Evolutionary conservation across 2,113 vertebrate species (phyloP), one percentile per base, ranked within the genome.

Genomic region (Urocynchramus pylzowi): DNA sequence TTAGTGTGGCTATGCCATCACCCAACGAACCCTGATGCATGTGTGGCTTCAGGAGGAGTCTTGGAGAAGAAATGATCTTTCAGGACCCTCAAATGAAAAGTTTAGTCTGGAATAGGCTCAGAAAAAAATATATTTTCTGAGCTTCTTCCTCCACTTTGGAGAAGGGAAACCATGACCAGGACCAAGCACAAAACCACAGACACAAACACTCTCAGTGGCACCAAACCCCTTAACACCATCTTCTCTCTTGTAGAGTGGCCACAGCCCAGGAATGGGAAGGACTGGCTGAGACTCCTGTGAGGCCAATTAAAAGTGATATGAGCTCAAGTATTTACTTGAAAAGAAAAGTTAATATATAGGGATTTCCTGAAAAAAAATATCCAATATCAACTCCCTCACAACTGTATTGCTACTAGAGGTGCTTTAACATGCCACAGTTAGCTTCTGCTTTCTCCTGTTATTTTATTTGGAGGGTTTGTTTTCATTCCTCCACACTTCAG

Each of bases 11-110:
- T 89, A 4, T 79, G 28, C 30, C 52, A 83, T 21, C 31, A 76
- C n/a, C 5, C 13, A 8, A 5, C 0, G 0, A 82, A 33, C 44
- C 20, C 50, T 24, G 26, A 17, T n/a, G 9, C 16, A 68, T 0
- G 0, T 26, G 23, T 31, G 11, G 49, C 37, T 89, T 50, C 84
- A 78, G 22, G 10, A 82, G 28, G 33, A 78, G 10, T 11, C n/a
- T 56, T 0, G 0, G 35, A 28, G 56, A 87, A 56, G 31, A 79
- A 13, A 74, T 45, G n/a, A 1, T 56, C 80, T 64, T 63, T 86
- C 53, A 78, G 37, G 20, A 78, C 15, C 10, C 31, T 65, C 49
- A 93, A 53, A 81, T 14, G 2, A 81, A 56, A 90, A 45, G 14
- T 75, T 84, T 27, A 68, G 22, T 9, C 30, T 75, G 26, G 26